These are phyloP conservation scores for Crotalus horridus DNA, from an alignment of 2,113 vertebrate species.

Conservation along the genomic window DNA sequence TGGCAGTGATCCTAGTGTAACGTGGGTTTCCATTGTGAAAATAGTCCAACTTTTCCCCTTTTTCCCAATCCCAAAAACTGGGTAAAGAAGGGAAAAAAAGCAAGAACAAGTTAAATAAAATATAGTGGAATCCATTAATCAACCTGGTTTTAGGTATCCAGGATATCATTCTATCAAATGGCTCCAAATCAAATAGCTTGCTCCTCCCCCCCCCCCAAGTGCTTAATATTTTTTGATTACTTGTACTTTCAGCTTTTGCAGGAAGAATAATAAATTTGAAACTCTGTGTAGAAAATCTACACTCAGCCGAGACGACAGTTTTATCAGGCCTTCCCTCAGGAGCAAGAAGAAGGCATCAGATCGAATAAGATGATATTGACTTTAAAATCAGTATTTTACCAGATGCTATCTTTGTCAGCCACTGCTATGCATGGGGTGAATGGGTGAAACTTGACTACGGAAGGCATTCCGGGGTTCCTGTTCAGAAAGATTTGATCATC, in stretches of 20 bases:
- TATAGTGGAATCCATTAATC: not conserved
- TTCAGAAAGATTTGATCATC: slow-evolving; percentile 99
- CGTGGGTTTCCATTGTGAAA: slow-evolving; percentile 98
- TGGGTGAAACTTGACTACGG: slow-evolving; percentile 96
- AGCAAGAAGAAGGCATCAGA: not conserved
- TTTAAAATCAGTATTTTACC: slow-evolving; percentile 62
- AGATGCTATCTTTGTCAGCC: slow-evolving; percentile 98
- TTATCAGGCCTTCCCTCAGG: not conserved
- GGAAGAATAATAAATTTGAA: not conserved
- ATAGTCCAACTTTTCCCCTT: slow-evolving; percentile 92
- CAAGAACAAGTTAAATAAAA: not conserved
- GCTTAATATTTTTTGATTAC: not conserved
- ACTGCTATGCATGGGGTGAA: slow-evolving; percentile 94
- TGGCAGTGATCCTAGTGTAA: slow-evolving; percentile 92
- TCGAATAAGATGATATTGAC: fast-evolving
- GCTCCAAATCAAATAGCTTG: not conserved
- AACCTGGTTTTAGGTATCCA: not conserved
- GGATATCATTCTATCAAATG: fast-evolving
- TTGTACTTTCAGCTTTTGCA: not conserved
- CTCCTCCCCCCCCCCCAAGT: not conserved
- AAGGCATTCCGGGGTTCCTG: slow-evolving; percentile 92
- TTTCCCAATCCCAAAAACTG: slow-evolving; percentile 99
- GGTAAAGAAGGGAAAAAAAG: not conserved
- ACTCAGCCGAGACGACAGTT: not conserved
- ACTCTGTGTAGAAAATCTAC: fast-evolving